Conservation (phyloP, 2,888 invertebrate species). For the Papilio demoleus region DNA sequence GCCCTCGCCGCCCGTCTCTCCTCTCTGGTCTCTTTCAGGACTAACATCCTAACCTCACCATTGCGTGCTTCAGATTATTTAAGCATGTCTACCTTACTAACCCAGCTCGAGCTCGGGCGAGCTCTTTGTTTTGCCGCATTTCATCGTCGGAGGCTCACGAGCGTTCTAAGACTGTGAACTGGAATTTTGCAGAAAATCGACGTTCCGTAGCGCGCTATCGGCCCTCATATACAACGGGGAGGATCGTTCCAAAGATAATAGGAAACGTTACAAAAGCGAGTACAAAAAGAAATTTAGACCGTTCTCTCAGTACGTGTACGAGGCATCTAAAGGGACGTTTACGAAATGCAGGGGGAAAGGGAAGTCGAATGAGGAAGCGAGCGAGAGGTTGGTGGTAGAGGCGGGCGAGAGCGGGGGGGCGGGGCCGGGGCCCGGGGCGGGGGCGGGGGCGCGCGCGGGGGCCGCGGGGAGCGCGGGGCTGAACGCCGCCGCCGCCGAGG, state of each 20-base stretch:
- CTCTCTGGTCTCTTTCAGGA: slow-evolving; percentile 74
- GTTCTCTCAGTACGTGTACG: slow-evolving; percentile 91
- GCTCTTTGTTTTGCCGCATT: slow-evolving; percentile 80
- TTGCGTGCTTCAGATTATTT: slow-evolving; percentile 82
- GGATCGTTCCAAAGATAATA: slow-evolving; percentile 85
- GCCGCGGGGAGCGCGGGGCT: slow-evolving; percentile 73
- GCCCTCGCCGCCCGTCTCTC: slow-evolving; percentile 66
- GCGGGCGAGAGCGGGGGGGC: slow-evolving; percentile 53
- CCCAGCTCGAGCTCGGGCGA: slow-evolving; percentile 74
- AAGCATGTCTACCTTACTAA: slow-evolving; percentile 81
- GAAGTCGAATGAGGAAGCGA: slow-evolving; percentile 83
- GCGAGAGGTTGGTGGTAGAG: slow-evolving; percentile 79
- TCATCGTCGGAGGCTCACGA: slow-evolving; percentile 68
- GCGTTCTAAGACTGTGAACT: slow-evolving; percentile 79
- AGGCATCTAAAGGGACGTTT: slow-evolving; percentile 87
- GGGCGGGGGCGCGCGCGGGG: slow-evolving; percentile 63
- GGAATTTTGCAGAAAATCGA: slow-evolving; percentile 84
- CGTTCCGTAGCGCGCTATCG: slow-evolving; percentile 84
- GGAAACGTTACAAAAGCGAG: slow-evolving; percentile 89
- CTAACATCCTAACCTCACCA: slow-evolving; percentile 79
- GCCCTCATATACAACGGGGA: slow-evolving; percentile 83
- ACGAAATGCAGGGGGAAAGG: slow-evolving; percentile 85
- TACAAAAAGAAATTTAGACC: slow-evolving; percentile 93
- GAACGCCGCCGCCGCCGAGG: slow-evolving; percentile 70
- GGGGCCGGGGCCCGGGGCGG: slow-evolving; percentile 51